Percentiles rank a stretch among this genome's conserved stretches.
These are phyloP conservation scores for Miltochrista miniata DNA, from an alignment of 2,888 invertebrate genomes.

Conservation along the genomic window DNA sequence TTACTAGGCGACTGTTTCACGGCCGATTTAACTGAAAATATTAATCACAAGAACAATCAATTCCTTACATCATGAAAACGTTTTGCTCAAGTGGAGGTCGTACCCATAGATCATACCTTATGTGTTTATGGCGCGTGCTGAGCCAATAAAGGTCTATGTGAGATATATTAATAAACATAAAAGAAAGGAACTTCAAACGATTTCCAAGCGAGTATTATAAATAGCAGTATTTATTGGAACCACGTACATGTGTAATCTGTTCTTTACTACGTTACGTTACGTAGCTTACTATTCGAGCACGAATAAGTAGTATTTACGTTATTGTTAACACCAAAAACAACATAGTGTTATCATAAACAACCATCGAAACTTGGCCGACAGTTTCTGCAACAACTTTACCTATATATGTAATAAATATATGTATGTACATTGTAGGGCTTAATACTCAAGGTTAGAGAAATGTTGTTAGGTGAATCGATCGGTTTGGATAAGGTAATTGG, in stretches of 20 bases:
- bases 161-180: constrained; percentile 6
- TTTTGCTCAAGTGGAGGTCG: background rate
- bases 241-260: background rate
- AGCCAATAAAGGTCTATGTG: constrained; percentile 7
- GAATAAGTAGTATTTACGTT: constrained; percentile 2
- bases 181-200: constrained; percentile 12
- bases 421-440: no score
- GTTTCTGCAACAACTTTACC: no score
- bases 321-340: background rate
- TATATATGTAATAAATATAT: no score
- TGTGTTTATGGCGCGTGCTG: background rate
- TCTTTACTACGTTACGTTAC: no score
- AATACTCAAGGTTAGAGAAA: no score
- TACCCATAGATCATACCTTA: no score
- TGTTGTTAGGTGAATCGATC: no score
- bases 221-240: constrained; percentile 7
- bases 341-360: no score
- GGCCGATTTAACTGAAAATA: no score
- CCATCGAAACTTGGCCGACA: no score
- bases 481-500: no score
- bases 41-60: no score
- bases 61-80: background rate
- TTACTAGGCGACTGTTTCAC: background rate
- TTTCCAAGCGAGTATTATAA: constrained; percentile 7
- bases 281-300: background rate